Evolutionary conservation across 1,140 invertebrate species (phyloP).

Genomic region (Drosophila navojoa): DNA sequence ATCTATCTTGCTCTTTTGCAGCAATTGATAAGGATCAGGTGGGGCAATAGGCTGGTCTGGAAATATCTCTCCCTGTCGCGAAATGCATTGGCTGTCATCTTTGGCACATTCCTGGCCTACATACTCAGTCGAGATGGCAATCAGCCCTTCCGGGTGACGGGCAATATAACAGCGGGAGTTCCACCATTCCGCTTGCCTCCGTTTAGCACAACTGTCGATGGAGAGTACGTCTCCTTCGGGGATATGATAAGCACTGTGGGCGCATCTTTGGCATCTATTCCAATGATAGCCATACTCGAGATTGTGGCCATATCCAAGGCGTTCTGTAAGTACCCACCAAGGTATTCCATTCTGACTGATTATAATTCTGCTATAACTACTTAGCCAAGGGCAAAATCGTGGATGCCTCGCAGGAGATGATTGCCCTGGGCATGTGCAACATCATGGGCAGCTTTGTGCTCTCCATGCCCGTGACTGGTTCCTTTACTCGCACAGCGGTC

Average conservation of each 20-base stretch:
- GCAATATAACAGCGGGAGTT: slow-evolving; percentile 86
- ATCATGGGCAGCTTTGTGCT: slow-evolving; percentile 93
- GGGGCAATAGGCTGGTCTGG: slow-evolving; percentile 87
- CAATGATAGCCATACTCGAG: slow-evolving; percentile 91
- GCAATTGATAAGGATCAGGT: slow-evolving; percentile 88
- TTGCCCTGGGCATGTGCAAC: slow-evolving; percentile 93
- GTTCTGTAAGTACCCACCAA: slow-evolving; percentile 87
- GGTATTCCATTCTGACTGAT: neutral
- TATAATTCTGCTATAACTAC: slow-evolving; percentile 41
- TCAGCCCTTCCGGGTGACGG: slow-evolving; percentile 88
- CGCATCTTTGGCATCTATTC: slow-evolving; percentile 88
- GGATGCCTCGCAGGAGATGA: slow-evolving; percentile 93
- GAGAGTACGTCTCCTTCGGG: slow-evolving; percentile 84
- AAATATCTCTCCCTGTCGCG: slow-evolving; percentile 91
- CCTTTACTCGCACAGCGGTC: slow-evolving; percentile 94
- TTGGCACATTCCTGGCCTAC: slow-evolving; percentile 88
- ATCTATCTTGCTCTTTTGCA: slow-evolving; percentile 67
- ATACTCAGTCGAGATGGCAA: slow-evolving; percentile 85
- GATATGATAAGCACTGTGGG: slow-evolving; percentile 88
- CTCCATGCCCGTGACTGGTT: slow-evolving; percentile 95
- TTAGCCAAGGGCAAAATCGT: slow-evolving; percentile 91
- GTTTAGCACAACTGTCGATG: slow-evolving; percentile 85
- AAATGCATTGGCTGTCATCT: slow-evolving; percentile 91
- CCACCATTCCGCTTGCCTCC: slow-evolving; percentile 87
- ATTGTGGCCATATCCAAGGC: slow-evolving; percentile 93